Conservation (phyloP, 1,140 invertebrate genomes). For the Berghia stephanieae region DNA sequence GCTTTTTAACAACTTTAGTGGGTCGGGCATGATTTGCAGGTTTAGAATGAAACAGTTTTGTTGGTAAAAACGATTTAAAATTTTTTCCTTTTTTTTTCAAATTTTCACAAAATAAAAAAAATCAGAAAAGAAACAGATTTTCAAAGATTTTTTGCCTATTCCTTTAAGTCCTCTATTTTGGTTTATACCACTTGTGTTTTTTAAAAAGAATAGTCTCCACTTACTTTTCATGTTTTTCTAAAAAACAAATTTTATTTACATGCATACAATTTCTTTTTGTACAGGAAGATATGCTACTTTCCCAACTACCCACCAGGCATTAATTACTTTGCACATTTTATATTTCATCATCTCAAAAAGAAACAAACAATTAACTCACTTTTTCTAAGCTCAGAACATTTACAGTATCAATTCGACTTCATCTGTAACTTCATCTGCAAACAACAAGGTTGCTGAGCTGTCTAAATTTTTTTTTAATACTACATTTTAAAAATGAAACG, state of each 20-base stretch:
- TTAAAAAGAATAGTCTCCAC: not conserved
- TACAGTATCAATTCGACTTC: too few species aligned
- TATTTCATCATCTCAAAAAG: too few species aligned
- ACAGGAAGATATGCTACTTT: not conserved
- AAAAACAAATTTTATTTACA: not conserved
- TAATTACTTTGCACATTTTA: too few species aligned
- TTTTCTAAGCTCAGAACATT: too few species aligned
- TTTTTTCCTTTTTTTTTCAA: slow-evolving; percentile 97
- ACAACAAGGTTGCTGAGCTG: too few species aligned
- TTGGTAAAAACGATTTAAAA: slow-evolving; percentile 86
- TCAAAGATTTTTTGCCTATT: not conserved
- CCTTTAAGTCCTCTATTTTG: not conserved
- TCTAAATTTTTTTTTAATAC: too few species aligned
- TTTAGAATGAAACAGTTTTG: not conserved
- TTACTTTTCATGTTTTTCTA: not conserved
- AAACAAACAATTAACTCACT: too few species aligned
- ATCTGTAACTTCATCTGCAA: too few species aligned
- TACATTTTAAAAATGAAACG: too few species aligned
- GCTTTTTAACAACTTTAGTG: too few species aligned
- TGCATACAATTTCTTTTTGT: not conserved
- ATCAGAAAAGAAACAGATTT: not conserved
- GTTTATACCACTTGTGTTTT: not conserved
- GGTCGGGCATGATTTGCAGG: too few species aligned
- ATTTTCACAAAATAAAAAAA: slow-evolving; percentile 84
- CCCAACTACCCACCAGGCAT: too few species aligned